These are phyloP conservation scores for Arrhopalites spinosus DNA, from an alignment of 2,888 invertebrate species.

Conservation along the genomic window DNA sequence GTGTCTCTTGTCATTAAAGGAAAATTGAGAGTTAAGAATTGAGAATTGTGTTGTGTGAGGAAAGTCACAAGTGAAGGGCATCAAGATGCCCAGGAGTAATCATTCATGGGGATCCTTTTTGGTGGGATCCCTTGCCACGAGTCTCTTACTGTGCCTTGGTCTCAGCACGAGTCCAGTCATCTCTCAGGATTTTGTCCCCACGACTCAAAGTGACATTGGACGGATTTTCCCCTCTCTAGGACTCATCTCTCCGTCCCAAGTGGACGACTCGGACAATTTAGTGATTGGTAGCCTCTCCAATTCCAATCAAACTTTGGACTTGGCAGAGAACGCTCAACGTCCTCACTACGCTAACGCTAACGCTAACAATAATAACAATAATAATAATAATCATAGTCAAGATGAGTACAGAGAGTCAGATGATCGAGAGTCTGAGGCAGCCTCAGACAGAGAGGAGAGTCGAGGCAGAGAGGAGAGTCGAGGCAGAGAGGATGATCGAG, in stretches of 20 bases:
- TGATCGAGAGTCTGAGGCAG: neutral
- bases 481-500: conserved; percentile 29
- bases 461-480: neutral
- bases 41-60: neutral
- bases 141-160: conserved; percentile 43
- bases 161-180: neutral
- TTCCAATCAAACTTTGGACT: neutral
- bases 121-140: conserved; percentile 37
- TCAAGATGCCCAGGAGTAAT: conserved; percentile 40
- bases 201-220: neutral
- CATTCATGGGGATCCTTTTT: conserved; percentile 26
- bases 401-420: conserved; percentile 14
- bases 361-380: neutral
- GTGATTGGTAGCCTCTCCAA: conserved; percentile 11
- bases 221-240: neutral
- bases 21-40: too few species aligned
- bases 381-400: conserved; percentile 11
- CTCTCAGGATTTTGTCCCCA: conserved; percentile 26
- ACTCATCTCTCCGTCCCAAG: neutral
- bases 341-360: neutral
- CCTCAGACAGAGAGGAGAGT: neutral
- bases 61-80: conserved; percentile 35
- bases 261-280: conserved; percentile 32
- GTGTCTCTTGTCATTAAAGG: too few species aligned
- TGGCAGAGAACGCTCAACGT: neutral